Evolutionary conservation across 2,797 vertebrate species (phyloP).

Genomic region (Pangasius larnaudii): DNA sequence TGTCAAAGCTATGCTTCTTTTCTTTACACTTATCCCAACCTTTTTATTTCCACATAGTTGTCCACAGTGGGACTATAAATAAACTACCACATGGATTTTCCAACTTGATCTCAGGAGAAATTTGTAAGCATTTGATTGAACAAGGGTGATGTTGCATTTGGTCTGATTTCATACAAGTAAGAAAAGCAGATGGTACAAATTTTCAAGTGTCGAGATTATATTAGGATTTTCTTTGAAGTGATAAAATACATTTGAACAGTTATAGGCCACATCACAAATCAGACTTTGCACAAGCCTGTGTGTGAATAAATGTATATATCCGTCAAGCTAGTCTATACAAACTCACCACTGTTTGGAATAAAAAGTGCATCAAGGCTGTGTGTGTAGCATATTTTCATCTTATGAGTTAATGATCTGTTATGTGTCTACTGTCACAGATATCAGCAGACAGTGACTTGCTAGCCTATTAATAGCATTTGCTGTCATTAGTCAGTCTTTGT

Average conservation of each 20-base stretch:
- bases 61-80: not conserved
- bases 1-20: not conserved
- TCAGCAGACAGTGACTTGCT: slow-evolving; percentile 39
- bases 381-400: slow-evolving; percentile 34
- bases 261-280: not conserved
- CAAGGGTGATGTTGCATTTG: not conserved
- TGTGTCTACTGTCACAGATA: slow-evolving; percentile 44
- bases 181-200: not conserved
- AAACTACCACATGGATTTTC: not conserved
- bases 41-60: slow-evolving; percentile 3
- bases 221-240: not conserved
- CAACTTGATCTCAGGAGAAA: not conserved
- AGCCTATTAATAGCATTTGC: slow-evolving; percentile 53
- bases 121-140: not conserved
- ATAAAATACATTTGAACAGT: not conserved
- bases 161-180: not conserved
- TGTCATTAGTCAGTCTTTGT: slow-evolving; percentile 45
- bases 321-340: not conserved
- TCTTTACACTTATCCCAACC: not conserved
- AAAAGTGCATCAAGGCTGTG: not conserved
- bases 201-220: not conserved
- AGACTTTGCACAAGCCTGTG: slow-evolving; percentile 5
- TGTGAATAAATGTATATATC: slow-evolving; percentile 37
- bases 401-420: slow-evolving; percentile 42
- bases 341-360: slow-evolving; percentile 27